A percentile compares a stretch with the other conserved stretches of the same genome.
These are phyloP conservation scores for Hippocampus mohnikei DNA, from an alignment of 2,113 vertebrate species.

Conservation along the genomic window DNA sequence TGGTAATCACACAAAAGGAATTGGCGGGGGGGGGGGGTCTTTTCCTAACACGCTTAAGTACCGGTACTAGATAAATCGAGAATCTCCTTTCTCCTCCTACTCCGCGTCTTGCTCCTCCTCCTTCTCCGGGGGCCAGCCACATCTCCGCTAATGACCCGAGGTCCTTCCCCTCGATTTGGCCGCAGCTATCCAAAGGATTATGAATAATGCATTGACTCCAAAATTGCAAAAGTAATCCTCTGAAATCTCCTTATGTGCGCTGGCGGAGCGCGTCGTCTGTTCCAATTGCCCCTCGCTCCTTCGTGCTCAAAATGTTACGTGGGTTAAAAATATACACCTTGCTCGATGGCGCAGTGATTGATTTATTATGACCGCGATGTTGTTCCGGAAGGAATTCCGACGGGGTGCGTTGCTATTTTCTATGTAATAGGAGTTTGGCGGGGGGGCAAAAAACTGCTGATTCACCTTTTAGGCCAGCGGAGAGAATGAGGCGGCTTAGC, in stretches of 20 bases:
- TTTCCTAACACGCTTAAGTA: constrained; percentile 26
- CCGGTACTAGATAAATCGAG: constrained; percentile 14
- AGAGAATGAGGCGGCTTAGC: constrained; percentile 29
- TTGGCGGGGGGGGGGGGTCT: constrained; percentile 20
- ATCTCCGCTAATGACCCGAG: constrained; percentile 67
- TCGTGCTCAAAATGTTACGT: constrained; percentile 39
- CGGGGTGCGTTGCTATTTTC: constrained; percentile 28
- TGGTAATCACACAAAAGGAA: constrained; percentile 45
- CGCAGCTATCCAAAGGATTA: constrained; percentile 73
- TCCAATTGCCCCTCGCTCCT: constrained; percentile 63
- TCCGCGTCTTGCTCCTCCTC: constrained; percentile 36
- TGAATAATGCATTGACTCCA: constrained; percentile 78
- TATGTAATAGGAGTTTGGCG: constrained; percentile 8
- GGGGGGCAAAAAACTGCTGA: constrained; percentile 45
- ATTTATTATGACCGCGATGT: constrained; percentile 33
- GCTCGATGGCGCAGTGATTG: constrained; percentile 30
- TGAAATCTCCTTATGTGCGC: constrained; percentile 76
- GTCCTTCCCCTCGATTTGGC: constrained; percentile 71
- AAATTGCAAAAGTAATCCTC: constrained; percentile 80
- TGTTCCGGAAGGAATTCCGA: constrained; percentile 35
- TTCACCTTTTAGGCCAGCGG: constrained; percentile 53
- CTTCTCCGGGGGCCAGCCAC: constrained; percentile 41
- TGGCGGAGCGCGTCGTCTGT: constrained; percentile 67
- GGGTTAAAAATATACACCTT: constrained; percentile 13
- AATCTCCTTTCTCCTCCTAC: constrained; percentile 52